These are phyloP conservation scores for Sebastes trivittatus DNA, from an alignment of 2,797 vertebrate species.

Conservation along the genomic window DNA sequence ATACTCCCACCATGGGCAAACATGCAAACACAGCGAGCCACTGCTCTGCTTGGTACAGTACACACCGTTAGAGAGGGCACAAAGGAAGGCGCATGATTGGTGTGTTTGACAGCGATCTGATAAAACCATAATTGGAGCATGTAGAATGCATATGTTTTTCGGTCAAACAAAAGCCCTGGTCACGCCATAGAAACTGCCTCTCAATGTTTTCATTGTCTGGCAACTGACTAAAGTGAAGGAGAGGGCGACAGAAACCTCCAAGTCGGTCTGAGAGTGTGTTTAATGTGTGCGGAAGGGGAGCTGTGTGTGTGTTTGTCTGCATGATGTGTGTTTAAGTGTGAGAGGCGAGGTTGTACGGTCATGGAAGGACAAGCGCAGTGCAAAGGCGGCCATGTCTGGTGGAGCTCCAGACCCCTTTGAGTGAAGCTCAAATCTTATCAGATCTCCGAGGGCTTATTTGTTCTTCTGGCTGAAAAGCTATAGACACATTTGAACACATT, in stretches of 20 bases:
- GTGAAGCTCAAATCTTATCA: constrained; percentile 76
- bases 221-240: constrained; percentile 78
- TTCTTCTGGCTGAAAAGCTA: constrained; percentile 71
- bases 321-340: constrained; percentile 26
- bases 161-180: constrained; percentile 80
- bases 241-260: constrained; percentile 76
- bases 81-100: constrained; percentile 80
- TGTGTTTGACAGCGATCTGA: constrained; percentile 88
- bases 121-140: constrained; percentile 85
- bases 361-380: constrained; percentile 69
- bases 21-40: constrained; percentile 88
- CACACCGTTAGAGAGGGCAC: constrained; percentile 76
- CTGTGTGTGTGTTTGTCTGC: constrained; percentile 49
- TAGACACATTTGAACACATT: constrained; percentile 60
- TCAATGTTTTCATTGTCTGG: constrained; percentile 85
- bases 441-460: constrained; percentile 69
- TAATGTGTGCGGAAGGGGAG: constrained; percentile 59
- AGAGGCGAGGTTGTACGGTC: constrained; percentile 59
- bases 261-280: constrained; percentile 79
- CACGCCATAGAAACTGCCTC: constrained; percentile 77
- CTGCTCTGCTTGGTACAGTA: constrained; percentile 89
- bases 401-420: constrained; percentile 56
- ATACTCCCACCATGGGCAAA: constrained; percentile 91
- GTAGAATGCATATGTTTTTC: constrained; percentile 79
- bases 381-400: constrained; percentile 60